Conservation (phyloP, 2,113 vertebrate genomes). For the Psammodynastes pulverulentus region DNA sequence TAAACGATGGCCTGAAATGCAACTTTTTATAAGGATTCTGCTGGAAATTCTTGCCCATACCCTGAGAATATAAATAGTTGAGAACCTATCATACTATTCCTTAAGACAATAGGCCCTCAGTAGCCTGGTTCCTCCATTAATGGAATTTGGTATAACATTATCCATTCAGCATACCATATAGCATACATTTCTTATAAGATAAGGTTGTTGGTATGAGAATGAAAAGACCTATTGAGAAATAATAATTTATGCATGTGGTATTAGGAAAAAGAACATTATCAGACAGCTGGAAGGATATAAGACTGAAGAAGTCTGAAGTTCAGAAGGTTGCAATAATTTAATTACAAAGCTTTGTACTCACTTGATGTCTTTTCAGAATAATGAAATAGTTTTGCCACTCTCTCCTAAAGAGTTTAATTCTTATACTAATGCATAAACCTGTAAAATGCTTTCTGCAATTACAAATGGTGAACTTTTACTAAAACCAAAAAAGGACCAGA, state of each 20-base stretch:
- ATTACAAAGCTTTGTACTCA: constrained; percentile 14
- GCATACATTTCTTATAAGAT: not conserved
- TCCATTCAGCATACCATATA: not conserved
- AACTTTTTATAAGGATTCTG: not conserved
- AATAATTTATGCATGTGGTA: not conserved
- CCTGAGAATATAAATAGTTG: constrained; percentile 1
- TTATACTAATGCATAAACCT: not conserved
- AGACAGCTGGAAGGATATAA: not conserved
- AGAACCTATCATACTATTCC: not conserved
- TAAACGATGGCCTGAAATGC: not conserved
- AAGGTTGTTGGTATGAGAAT: not conserved
- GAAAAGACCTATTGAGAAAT: not conserved
- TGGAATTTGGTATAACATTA: not conserved
- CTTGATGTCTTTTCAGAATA: constrained; percentile 8
- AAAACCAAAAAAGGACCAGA: not conserved
- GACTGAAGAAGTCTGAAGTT: constrained; percentile 15
- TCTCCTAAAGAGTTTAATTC: not conserved
- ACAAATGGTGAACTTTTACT: not conserved
- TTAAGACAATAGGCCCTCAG: not conserved
- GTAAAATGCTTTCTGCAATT: not conserved
- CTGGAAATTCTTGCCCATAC: accelerated
- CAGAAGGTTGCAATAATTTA: constrained; percentile 21
- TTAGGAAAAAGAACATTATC: not conserved
- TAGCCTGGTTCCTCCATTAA: not conserved
- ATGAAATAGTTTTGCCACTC: not conserved